Conservation (phyloP, 2,797 vertebrate species). For the Pyrrhura leucotis region DNA sequence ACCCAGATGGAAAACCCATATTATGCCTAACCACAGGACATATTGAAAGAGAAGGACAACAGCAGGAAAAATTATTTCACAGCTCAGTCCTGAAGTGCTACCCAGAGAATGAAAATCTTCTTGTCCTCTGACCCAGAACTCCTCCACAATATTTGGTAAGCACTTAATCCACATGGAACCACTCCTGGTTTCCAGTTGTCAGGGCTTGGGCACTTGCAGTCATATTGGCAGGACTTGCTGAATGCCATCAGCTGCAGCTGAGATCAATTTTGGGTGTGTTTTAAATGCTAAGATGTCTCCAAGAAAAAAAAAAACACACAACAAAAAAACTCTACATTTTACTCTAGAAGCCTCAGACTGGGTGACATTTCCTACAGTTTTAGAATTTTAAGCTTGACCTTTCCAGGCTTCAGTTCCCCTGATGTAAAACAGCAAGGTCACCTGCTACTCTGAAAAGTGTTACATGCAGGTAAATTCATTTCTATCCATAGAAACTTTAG, state of each 20-base stretch:
- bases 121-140: neutral
- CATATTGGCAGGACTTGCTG: neutral
- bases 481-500: neutral
- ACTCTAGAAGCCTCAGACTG: neutral
- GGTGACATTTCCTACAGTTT: neutral
- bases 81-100: neutral
- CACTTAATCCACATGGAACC: neutral
- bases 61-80: neutral
- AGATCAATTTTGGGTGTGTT: neutral
- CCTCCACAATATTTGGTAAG: neutral
- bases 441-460: neutral
- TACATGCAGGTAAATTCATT: neutral
- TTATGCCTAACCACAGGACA: neutral
- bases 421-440: neutral
- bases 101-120: neutral
- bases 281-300: neutral
- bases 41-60: neutral
- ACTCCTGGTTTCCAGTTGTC: neutral
- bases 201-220: neutral
- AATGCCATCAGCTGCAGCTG: slow-evolving; percentile 38
- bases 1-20: neutral
- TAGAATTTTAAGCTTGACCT: slow-evolving; percentile 11
- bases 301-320: neutral
- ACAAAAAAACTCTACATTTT: neutral
- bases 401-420: neutral